Evolutionary conservation across 1,140 invertebrate genomes (phyloP).

Genomic region (Oncopeltus fasciatus): DNA sequence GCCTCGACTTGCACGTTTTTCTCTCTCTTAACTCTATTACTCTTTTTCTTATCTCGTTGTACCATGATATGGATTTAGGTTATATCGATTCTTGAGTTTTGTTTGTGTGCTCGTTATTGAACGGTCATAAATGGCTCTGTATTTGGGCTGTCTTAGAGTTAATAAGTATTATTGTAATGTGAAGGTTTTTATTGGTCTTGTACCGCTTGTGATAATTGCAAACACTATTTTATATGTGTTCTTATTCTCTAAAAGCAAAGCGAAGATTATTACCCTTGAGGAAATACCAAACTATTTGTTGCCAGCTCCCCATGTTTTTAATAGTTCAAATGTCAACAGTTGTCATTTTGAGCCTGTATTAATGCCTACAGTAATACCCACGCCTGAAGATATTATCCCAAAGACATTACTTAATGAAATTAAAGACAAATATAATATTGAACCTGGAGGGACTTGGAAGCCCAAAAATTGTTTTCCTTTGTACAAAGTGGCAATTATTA

Average conservation of each 20-base stretch:
- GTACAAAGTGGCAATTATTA: constrained; percentile 69
- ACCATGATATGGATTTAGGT: too few species aligned
- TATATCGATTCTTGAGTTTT: neutral
- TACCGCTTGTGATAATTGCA: constrained; percentile 16
- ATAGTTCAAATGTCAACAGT: neutral
- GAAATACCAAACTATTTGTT: constrained; percentile 17
- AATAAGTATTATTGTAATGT: constrained; percentile 6
- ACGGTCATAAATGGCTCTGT: neutral
- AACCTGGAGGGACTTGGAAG: constrained; percentile 49
- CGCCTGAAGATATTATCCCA: constrained; percentile 2
- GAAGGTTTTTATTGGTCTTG: constrained; percentile 11
- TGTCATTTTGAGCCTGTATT: neutral
- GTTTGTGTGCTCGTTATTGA: neutral
- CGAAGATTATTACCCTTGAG: constrained; percentile 8
- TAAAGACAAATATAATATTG: constrained; percentile 15
- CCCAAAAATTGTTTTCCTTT: constrained; percentile 56
- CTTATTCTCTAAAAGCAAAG: constrained; percentile 12
- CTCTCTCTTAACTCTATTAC: too few species aligned
- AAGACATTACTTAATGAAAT: constrained; percentile 11
- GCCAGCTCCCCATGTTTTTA: neutral
- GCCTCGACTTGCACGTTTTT: too few species aligned
- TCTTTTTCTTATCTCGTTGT: too few species aligned
- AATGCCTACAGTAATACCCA: neutral
- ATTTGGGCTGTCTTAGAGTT: neutral
- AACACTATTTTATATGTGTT: constrained; percentile 17